Evolutionary conservation across 2,113 vertebrate species (phyloP).

Genomic region (Marmota monax): DNA sequence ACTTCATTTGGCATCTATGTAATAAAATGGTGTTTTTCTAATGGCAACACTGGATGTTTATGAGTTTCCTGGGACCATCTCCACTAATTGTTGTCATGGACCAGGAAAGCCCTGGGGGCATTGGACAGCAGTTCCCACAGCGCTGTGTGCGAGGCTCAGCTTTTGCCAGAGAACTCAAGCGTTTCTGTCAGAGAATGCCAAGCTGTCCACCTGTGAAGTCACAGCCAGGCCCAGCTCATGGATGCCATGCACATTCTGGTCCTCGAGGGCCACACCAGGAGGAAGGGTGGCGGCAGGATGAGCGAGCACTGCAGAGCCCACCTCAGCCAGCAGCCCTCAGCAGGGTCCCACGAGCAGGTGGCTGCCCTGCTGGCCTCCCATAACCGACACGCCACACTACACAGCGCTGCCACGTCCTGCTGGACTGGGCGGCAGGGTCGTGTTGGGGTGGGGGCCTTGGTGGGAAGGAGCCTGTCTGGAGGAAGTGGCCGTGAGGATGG

Average conservation of each 20-base stretch:
- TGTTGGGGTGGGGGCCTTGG: background rate
- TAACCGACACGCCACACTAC: background rate
- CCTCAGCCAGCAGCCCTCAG: no score
- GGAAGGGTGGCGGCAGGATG: background rate
- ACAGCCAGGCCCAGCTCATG: background rate
- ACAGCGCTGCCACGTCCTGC: background rate
- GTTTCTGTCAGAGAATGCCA: background rate
- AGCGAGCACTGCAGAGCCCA: background rate
- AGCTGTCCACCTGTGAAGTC: background rate
- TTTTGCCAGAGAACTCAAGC: background rate
- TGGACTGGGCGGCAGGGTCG: background rate
- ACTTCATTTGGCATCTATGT: background rate
- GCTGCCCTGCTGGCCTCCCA: background rate
- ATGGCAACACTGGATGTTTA: background rate
- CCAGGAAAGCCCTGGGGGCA: no score
- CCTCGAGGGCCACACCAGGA: background rate
- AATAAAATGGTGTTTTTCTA: background rate
- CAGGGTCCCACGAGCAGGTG: accelerated
- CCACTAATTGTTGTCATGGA: background rate
- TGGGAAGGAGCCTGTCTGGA: background rate
- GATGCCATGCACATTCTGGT: no score
- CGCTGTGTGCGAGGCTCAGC: background rate
- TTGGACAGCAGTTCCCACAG: no score
- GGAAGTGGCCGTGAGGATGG: background rate
- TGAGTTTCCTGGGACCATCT: background rate